These are phyloP conservation scores for Leptopilina drosophilae DNA, from an alignment of 2,888 invertebrate genomes.

Conservation along the genomic window DNA sequence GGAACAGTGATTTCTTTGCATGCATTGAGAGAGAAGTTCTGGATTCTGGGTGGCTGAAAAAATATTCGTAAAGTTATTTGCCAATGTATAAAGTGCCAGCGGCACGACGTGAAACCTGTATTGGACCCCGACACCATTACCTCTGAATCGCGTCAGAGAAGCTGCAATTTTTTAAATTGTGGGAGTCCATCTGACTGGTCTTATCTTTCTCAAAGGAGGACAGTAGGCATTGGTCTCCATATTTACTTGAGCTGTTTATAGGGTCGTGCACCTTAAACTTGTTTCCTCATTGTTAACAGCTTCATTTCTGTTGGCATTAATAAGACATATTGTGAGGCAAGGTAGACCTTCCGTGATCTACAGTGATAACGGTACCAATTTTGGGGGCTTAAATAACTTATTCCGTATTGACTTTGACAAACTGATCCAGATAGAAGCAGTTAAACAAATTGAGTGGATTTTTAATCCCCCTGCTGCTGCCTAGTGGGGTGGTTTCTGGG, in stretches of 20 bases:
- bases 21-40: too few relatives aligned
- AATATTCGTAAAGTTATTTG: too few relatives aligned
- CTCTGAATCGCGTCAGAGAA: constrained; percentile 43
- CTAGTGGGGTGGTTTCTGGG: constrained; percentile 36
- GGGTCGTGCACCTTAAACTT: constrained; percentile 30
- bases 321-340: constrained; percentile 56
- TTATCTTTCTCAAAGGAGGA: constrained; percentile 15
- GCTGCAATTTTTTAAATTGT: constrained; percentile 48
- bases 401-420: constrained; percentile 33
- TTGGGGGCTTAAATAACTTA: constrained; percentile 20
- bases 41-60: too few relatives aligned
- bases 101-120: background rate
- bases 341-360: constrained; percentile 49
- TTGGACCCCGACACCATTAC: constrained; percentile 38
- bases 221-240: background rate
- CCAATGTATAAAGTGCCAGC: too few relatives aligned
- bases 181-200: constrained; percentile 67
- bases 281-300: constrained; percentile 5
- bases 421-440: background rate
- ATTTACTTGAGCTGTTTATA: background rate
- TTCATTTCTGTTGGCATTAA: constrained; percentile 30
- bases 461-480: constrained; percentile 41
- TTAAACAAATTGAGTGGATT: constrained; percentile 38
- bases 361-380: constrained; percentile 43
- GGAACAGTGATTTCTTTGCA: too few relatives aligned